Evolutionary conservation across 2,113 vertebrate genomes (phyloP), one percentile per base, ranked within the genome.

Genomic region (Osmerus eperlanus): DNA sequence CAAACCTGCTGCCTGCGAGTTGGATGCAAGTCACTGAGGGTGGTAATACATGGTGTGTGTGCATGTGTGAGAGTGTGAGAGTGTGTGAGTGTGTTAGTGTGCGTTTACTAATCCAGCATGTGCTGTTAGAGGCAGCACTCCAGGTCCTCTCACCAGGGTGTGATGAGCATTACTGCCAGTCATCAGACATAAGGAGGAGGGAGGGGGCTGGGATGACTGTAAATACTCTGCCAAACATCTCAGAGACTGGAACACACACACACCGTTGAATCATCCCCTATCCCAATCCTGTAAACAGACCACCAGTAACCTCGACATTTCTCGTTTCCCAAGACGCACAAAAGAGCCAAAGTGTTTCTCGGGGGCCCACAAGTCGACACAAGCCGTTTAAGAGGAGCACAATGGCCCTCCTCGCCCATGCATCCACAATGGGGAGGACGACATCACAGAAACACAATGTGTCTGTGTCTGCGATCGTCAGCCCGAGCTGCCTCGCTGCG

Each of bases 321-420:
- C 77, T 87, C 83, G 81, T 83, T 80, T 80, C 79, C 81, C 78
- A 29, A 55, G 81, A 83, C 84, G 41, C 41, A 88, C 83, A 87
- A 88, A 86, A 81, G 87, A 81, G 73, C 68, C n/a, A 7, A 73
- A 84, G 81, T 69, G 54, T 88, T 88, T 90, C 84, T 85, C 84
- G 84, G 81, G 81, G 84, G 82, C 84, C 83, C 82, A 15, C 84
- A 85, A 84, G 85, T 84, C 84, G 84, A 86, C 84, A 83, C 82
- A 83, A 82, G 82, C 75, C 84, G 84, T 83, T 86, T 77, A 87
- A 83, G 74, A 77, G 58, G 28, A 79, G 71, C 79, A 84, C 85
- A 71, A 71, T 18, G 58, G 60, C 25, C 60, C 23, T 54, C 60
- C 61, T 51, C 29, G 41, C 70, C 63, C 59, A 61, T 64, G 52